These are phyloP conservation scores for Sminthurides aquaticus DNA, from an alignment of 2,888 invertebrate species.

Conservation along the genomic window DNA sequence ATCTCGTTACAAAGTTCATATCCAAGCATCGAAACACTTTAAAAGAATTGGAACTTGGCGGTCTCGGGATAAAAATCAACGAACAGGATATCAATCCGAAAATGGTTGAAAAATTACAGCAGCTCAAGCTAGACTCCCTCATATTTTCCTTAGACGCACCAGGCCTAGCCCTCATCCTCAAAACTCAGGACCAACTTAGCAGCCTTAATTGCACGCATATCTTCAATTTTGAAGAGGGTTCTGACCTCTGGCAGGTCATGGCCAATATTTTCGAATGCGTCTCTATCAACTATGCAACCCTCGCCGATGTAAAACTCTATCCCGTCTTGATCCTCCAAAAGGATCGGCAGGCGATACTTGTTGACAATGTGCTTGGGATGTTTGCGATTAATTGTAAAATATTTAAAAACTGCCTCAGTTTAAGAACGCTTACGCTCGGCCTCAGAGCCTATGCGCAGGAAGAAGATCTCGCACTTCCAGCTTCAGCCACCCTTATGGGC, in stretches of 20 bases:
- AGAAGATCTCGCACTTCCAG: background rate
- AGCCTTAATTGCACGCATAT: background rate
- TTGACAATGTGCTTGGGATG: constrained; percentile 1
- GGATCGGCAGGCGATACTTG: background rate
- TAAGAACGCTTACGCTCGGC: background rate
- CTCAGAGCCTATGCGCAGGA: constrained; percentile 10
- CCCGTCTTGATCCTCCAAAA: background rate
- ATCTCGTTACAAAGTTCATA: constrained; percentile 8
- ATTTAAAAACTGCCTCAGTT: background rate
- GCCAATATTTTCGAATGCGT: background rate
- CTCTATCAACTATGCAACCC: background rate
- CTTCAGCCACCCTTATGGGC: constrained; percentile 4
- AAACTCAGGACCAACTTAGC: background rate
- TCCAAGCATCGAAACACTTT: background rate
- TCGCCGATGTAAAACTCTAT: background rate
- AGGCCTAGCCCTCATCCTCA: background rate
- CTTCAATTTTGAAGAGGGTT: constrained; percentile 1
- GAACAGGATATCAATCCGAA: background rate
- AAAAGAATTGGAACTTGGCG: background rate
- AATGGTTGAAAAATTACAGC: background rate
- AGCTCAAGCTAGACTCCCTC: background rate
- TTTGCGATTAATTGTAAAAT: constrained; percentile 9
- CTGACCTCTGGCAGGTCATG: background rate
- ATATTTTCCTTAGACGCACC: background rate
- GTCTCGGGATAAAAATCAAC: background rate